Evolutionary conservation across 2,113 vertebrate species (phyloP).

Genomic region (Jaculus jaculus): DNA sequence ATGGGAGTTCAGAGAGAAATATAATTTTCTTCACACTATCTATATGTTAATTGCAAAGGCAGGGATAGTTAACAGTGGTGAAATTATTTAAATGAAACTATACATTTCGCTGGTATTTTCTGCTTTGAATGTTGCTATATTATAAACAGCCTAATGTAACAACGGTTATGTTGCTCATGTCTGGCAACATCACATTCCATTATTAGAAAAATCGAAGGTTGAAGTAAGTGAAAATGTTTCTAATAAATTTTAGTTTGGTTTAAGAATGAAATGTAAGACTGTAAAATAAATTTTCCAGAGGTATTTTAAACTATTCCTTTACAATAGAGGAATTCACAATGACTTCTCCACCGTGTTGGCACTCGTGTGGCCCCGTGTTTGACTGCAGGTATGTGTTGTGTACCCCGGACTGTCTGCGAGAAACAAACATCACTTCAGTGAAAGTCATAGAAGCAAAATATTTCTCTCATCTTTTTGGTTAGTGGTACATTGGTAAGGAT

Average conservation of each 20-base stretch:
- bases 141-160: not conserved
- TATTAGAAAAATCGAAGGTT: not conserved
- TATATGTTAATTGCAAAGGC: not conserved
- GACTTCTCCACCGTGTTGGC: fast-evolving
- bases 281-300: slow-evolving; percentile 20
- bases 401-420: slow-evolving; percentile 93
- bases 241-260: not conserved
- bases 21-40: not conserved
- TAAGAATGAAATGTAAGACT: not conserved
- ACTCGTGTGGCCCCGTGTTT: slow-evolving; percentile 70
- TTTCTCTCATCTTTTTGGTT: slow-evolving; percentile 49
- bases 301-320: not conserved
- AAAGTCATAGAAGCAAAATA: slow-evolving; percentile 93
- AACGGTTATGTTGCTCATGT: not conserved
- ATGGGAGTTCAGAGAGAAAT: slow-evolving; percentile 14
- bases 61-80: not conserved
- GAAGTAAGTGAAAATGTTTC: not conserved
- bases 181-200: not conserved
- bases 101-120: slow-evolving; percentile 18
- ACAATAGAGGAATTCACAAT: slow-evolving; percentile 15
- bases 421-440: slow-evolving; percentile 88
- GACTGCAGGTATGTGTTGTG: slow-evolving; percentile 94
- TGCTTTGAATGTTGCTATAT: not conserved
- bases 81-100: not conserved
- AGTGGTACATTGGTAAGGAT: slow-evolving; percentile 9